Evolutionary conservation across 1,140 invertebrate species (phyloP), one percentile per base, ranked within the genome.

Genomic region (Paraescarpia echinospica): DNA sequence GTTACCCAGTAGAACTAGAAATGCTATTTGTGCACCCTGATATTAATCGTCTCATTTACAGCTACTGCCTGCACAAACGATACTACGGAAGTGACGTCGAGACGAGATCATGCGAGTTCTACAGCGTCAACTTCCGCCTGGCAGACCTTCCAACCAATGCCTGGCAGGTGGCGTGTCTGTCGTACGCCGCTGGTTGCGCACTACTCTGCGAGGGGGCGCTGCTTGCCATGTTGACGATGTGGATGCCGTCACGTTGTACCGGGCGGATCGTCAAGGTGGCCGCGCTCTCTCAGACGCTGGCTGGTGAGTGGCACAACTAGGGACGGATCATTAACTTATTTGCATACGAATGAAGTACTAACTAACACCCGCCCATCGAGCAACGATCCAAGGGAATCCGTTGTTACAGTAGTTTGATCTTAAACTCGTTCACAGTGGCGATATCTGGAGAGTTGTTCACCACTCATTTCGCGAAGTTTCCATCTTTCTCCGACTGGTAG

Each of bases 151-250:
- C 95, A 0, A 94, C 95, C 0, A 93, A 93, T 22, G 94, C 95
- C 0, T 96, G 95, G 95, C 95, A 95, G 92, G 95, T 94, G 0
- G 93, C 95, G 0, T 95, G 95, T 89, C 92, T 95, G 9, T 93
- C 95, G 89, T 96, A 93, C 92, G 95, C 95, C 9, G 93, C 93
- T 1, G 96, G 96, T n/a, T 95, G 95, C 92, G 91, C 95, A 1
- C 93, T 96, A 18, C 91, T 95, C 91, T 94, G 92, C 27, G 89
- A 95, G 33, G 94, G 94, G 27, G 94, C 95, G 1, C 33, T 94
- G 22, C 41, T 95, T 22, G 93, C 95, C 6, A 88, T 95, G n/a
- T 91, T 94, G n/a, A 93, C 94, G 1, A 93, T 95, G n/a, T 93
- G 93, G 92, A 91, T 95, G 33, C 92, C 93, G 1, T 91, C 92